Evolutionary conservation across 2,888 invertebrate genomes (phyloP), one percentile per base, ranked within the genome.

Genomic region (Plagiodera versicolora): DNA sequence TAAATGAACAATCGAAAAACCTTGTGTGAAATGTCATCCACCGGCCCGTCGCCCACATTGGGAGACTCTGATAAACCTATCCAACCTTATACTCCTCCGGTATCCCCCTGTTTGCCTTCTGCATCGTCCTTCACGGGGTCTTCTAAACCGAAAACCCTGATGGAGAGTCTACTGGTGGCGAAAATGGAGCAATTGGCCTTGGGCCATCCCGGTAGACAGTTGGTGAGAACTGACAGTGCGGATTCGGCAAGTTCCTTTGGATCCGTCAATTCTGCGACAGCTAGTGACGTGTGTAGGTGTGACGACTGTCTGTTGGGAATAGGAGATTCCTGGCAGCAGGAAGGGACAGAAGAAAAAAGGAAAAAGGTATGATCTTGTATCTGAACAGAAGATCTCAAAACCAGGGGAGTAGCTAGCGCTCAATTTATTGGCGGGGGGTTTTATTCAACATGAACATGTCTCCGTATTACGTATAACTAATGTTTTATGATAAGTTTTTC

Each of bases 261-360:
- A 16, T 90, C 90, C 0, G 83, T 84, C 76, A 87, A 88, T 60
- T 90, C 91, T 6, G 72, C 86, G 66, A 83, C 87, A 5, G 44
- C 56, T 16, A 88, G 89, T 77, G 91, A 91, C 74, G 87, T 91
- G 67, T 92, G 92, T 79, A 84, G 88, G 64, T 93, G 92, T 77
- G 92, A 92, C 76, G 92, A 93, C 79, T 92, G 92, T 72, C 81
- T 92, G 63, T 83, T 92, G 68, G 92, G 91, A 4, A 92, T 92
- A 67, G 91, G 88, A 68, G 92, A 92, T 81, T 84, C 87, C 68
- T 89, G 90, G 76, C 83, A 84, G 74, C 82, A 83, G 47, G 79
- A 73, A 10, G 49, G 85, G 84, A 68, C 79, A 78, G 65, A 68
- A 60, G 67, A 72, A 64, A 61, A 82, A 82, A 88, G 84, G 82